Conservation (phyloP, 2,113 vertebrate species). For the Toxotes chatareus region DNA sequence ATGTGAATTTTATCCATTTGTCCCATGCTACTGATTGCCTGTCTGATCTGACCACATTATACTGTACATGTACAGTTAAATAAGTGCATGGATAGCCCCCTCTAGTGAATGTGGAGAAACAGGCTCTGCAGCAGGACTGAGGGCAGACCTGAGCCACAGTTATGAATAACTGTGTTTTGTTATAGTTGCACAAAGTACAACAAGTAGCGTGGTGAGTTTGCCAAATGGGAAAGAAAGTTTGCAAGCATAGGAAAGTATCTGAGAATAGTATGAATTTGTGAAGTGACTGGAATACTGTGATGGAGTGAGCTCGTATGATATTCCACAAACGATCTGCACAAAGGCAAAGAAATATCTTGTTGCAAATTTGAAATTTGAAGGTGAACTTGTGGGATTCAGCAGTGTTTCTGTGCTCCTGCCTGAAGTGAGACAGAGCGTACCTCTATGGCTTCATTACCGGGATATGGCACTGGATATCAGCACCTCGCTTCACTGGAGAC, state of each 20-base stretch:
- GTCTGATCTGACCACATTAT: background rate
- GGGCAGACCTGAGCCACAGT: constrained; percentile 36
- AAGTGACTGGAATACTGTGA: background rate
- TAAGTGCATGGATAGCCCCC: constrained; percentile 75
- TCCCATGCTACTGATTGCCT: background rate
- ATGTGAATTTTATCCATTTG: background rate
- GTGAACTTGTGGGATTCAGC: background rate
- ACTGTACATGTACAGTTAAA: constrained; percentile 13
- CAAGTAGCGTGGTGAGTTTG: background rate
- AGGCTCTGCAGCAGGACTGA: constrained; percentile 48
- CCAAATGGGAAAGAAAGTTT: background rate
- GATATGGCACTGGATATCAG: background rate
- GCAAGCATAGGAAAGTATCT: background rate
- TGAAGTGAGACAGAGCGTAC: background rate
- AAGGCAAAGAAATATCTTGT: too few species aligned
- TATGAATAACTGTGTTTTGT: background rate
- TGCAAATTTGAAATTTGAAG: background rate
- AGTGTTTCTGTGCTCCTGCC: background rate
- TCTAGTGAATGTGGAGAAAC: constrained; percentile 76
- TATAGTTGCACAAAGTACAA: background rate
- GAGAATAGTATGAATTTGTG: background rate
- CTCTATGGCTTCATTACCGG: background rate
- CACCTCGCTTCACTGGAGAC: constrained; percentile 27
- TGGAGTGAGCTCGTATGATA: background rate
- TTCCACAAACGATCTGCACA: background rate